phyloP scores from a whole-genome alignment of 2,888 invertebrate species.

The Philonicus albiceps region DNA sequence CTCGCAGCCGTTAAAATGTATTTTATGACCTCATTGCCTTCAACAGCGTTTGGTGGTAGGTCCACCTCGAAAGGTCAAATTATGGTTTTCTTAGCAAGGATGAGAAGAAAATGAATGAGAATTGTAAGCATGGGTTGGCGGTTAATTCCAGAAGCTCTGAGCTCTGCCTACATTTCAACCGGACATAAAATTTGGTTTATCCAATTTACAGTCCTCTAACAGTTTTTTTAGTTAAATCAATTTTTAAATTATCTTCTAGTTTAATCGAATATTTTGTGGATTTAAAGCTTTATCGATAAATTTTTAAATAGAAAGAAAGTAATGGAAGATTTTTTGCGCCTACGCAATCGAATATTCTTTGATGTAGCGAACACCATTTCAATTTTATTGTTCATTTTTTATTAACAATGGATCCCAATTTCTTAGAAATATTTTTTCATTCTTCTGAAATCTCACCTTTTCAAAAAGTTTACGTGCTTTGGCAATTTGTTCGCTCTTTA shows the following conservation, averaged over 20 bases:
- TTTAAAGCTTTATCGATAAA: not conserved
- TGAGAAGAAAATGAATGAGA: not conserved
- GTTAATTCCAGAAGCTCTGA: not conserved
- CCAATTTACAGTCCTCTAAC: not conserved
- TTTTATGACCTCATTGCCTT: not conserved
- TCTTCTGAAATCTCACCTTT: not conserved
- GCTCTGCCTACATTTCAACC: not conserved
- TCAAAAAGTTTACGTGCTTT: not conserved
- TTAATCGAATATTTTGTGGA: not conserved
- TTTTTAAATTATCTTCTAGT: not conserved
- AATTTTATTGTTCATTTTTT: not conserved
- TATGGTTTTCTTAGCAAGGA: not conserved
- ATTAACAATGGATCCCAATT: not conserved
- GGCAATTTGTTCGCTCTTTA: not conserved
- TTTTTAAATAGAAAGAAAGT: not conserved
- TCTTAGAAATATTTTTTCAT: not conserved
- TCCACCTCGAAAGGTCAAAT: not conserved
- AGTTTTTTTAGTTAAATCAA: not conserved
- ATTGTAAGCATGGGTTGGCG: not conserved
- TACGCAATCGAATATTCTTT: not conserved
- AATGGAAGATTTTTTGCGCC: not conserved
- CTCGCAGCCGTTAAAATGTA: not conserved
- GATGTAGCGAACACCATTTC: not conserved
- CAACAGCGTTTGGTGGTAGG: not conserved
- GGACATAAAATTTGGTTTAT: not conserved